A percentile compares a stretch with the other conserved stretches of the same genome.
Evolutionary conservation across 2,888 invertebrate species (phyloP).

Genomic region (Platerodrilus igneus): DNA sequence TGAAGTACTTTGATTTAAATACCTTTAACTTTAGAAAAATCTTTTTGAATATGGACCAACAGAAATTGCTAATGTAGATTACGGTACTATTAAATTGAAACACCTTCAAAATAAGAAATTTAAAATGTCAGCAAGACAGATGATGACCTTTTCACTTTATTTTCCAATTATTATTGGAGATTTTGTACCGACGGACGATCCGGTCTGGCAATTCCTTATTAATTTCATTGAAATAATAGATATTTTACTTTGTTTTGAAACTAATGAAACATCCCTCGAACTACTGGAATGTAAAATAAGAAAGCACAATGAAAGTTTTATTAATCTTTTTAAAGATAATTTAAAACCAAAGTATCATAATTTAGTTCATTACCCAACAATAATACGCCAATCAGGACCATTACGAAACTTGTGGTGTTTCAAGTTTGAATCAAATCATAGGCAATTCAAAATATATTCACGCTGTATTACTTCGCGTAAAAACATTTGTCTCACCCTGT

Average conservation of each 20-base stretch:
- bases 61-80: slow-evolving; percentile 19
- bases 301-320: slow-evolving; percentile 19
- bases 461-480: slow-evolving; percentile 30
- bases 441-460: slow-evolving; percentile 27
- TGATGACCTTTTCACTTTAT: slow-evolving; percentile 25
- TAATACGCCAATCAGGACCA: slow-evolving; percentile 28
- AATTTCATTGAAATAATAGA: slow-evolving; percentile 28
- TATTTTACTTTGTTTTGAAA: slow-evolving; percentile 18
- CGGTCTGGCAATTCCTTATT: slow-evolving; percentile 27
- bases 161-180: slow-evolving; percentile 30
- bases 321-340: slow-evolving; percentile 20
- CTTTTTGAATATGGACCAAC: slow-evolving; percentile 17
- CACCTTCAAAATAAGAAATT: slow-evolving; percentile 15
- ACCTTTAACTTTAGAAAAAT: slow-evolving; percentile 16
- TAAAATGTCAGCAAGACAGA: slow-evolving; percentile 28
- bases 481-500: slow-evolving; percentile 31
- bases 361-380: slow-evolving; percentile 27
- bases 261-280: slow-evolving; percentile 11
- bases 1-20: slow-evolving; percentile 19
- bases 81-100: slow-evolving; percentile 11
- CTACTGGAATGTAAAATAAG: slow-evolving; percentile 17
- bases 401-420: slow-evolving; percentile 29
- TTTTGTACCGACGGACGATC: slow-evolving; percentile 25
- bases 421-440: slow-evolving; percentile 28
- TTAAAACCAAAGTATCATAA: slow-evolving; percentile 29